These are phyloP conservation scores for Coecobrya sp. DNA, from an alignment of 2,888 invertebrate species.

Conservation along the genomic window DNA sequence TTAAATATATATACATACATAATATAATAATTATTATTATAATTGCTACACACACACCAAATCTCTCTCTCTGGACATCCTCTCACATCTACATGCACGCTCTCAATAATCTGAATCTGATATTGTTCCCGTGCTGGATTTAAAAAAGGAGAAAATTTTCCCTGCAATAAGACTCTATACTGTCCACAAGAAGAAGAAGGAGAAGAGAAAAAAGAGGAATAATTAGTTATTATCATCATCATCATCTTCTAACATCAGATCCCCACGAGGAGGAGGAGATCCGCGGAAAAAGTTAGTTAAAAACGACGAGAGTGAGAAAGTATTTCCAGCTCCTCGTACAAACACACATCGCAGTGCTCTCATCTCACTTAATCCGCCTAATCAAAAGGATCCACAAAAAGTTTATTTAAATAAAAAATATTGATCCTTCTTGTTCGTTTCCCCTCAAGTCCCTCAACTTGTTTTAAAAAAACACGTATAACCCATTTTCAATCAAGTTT, in stretches of 20 bases:
- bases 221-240: not conserved
- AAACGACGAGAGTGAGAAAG: not conserved
- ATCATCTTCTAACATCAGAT: not conserved
- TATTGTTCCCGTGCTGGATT: conserved; percentile 40
- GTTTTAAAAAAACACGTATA: no score
- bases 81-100: conserved; percentile 14
- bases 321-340: not conserved
- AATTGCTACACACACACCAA: conserved; percentile 24
- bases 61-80: conserved; percentile 30
- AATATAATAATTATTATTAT: conserved; percentile 18
- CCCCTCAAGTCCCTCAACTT: not conserved
- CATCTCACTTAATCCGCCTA: not conserved
- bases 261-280: not conserved
- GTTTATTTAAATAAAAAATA: no score
- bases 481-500: not conserved
- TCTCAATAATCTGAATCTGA: conserved; percentile 20
- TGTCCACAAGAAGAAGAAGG: not conserved
- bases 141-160: conserved; percentile 40
- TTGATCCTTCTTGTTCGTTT: not conserved
- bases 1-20: conserved; percentile 61
- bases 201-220: not conserved
- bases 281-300: not conserved
- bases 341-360: not conserved
- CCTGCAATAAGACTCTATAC: not conserved
- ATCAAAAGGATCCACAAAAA: not conserved